These are phyloP conservation scores for Charadrius vociferus DNA, from an alignment of 2,113 vertebrate genomes.

Conservation along the genomic window DNA sequence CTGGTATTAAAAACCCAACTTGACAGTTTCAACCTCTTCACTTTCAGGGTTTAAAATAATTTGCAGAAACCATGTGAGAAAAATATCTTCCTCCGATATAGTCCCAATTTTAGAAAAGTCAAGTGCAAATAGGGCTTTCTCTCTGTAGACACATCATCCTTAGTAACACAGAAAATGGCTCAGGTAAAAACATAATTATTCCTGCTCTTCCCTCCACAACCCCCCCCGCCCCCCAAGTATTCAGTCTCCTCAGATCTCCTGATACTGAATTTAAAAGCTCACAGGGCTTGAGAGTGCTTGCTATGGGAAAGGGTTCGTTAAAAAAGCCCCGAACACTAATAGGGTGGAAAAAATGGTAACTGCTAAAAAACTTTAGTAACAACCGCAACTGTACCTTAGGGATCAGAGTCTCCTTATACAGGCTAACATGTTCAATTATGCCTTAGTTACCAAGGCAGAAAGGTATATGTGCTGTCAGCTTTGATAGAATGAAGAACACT, in stretches of 20 bases:
- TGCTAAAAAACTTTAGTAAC: background rate
- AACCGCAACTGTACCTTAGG: background rate
- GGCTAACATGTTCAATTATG: background rate
- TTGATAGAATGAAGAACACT: background rate
- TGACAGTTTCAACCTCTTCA: background rate
- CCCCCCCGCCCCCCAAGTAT: background rate
- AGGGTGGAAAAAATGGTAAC: background rate
- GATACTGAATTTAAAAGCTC: background rate
- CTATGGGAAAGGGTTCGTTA: background rate
- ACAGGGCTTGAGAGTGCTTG: background rate
- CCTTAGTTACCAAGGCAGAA: background rate
- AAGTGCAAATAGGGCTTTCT: background rate
- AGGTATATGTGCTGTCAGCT: background rate
- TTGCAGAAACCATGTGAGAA: background rate
- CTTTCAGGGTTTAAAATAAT: background rate
- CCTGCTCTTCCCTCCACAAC: fast-evolving
- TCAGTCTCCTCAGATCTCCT: background rate
- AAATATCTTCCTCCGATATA: background rate
- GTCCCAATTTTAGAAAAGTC: background rate
- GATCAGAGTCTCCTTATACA: background rate
- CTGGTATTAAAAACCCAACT: background rate
- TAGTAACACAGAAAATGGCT: background rate
- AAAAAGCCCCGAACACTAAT: background rate
- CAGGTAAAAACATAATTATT: background rate
- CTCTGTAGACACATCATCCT: background rate